Percentiles rank a stretch among this genome's conserved stretches.
Conservation (phyloP, 2,797 vertebrate genomes). For the Acipenser oxyrinchus region DNA sequence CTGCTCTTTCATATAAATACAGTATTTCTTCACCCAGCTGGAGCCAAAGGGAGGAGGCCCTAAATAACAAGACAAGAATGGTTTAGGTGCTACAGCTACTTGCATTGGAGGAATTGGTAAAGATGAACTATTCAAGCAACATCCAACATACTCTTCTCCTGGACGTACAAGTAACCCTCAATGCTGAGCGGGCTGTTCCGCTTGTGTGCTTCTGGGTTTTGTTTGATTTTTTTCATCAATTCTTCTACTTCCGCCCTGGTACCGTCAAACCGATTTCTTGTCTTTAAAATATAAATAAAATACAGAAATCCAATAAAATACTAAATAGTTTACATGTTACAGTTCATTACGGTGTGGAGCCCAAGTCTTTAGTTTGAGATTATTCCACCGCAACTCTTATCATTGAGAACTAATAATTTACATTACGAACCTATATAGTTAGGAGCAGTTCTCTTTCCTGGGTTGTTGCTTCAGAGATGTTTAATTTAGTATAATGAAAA, state of each 20-base stretch:
- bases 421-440: too few relatives aligned
- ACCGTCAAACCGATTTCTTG: constrained; percentile 89
- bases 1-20: constrained; percentile 84
- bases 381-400: too few relatives aligned
- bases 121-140: neutral
- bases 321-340: neutral
- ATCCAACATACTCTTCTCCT: constrained; percentile 85
- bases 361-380: too few relatives aligned
- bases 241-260: constrained; percentile 86
- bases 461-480: too few relatives aligned
- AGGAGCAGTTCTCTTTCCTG: too few relatives aligned
- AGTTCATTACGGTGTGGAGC: too few relatives aligned
- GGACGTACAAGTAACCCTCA: constrained; percentile 92
- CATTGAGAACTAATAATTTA: neutral
- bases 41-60: constrained; percentile 95
- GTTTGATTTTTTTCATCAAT: constrained; percentile 87
- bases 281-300: constrained; percentile 50
- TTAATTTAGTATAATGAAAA: too few relatives aligned
- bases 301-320: neutral
- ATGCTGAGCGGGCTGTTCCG: constrained; percentile 82
- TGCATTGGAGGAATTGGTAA: too few relatives aligned
- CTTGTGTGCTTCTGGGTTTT: constrained; percentile 79
- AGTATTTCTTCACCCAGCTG: constrained; percentile 96
- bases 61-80: constrained; percentile 36
- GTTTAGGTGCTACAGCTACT: neutral